These are phyloP conservation scores for Selene dorsalis DNA, from an alignment of 2,797 vertebrate species.

Conservation along the genomic window DNA sequence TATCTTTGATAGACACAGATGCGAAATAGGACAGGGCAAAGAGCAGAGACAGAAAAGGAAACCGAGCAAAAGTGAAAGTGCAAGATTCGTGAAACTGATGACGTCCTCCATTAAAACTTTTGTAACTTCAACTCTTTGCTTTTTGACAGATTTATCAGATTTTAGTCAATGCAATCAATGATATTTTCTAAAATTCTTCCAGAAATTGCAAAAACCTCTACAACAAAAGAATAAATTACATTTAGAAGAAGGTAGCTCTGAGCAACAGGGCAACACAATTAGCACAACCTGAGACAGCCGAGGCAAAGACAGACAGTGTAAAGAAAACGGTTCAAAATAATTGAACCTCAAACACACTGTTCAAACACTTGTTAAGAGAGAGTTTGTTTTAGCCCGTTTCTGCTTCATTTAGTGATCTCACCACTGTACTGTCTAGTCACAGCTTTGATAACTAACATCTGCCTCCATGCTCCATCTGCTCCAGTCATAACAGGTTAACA, in stretches of 20 bases:
- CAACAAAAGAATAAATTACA: not conserved
- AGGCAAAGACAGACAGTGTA: not conserved
- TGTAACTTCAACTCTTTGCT: not conserved
- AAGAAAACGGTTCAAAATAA: not conserved
- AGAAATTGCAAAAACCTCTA: not conserved
- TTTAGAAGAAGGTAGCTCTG: not conserved
- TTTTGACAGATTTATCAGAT: not conserved
- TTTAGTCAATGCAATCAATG: not conserved
- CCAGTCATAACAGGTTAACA: slow-evolving; percentile 35
- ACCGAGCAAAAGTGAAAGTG: slow-evolving; percentile 14
- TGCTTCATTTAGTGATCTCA: slow-evolving; percentile 20
- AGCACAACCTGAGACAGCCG: not conserved
- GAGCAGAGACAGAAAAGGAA: slow-evolving; percentile 13
- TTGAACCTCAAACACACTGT: not conserved
- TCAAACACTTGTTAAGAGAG: slow-evolving; percentile 2
- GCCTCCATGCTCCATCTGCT: slow-evolving; percentile 24
- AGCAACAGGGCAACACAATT: not conserved
- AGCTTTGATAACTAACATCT: slow-evolving; percentile 35
- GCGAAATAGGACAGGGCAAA: slow-evolving; percentile 26
- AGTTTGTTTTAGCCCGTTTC: slow-evolving; percentile 11
- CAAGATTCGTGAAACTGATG: slow-evolving; percentile 1
- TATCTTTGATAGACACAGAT: slow-evolving; percentile 42
- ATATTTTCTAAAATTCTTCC: not conserved
- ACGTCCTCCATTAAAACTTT: not conserved
- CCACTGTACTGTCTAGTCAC: slow-evolving; percentile 20